A percentile compares a stretch with the other conserved stretches of the same genome.
phyloP scores from a whole-genome alignment of 2,888 invertebrate genomes.

The Dolichopus griseipennis region DNA sequence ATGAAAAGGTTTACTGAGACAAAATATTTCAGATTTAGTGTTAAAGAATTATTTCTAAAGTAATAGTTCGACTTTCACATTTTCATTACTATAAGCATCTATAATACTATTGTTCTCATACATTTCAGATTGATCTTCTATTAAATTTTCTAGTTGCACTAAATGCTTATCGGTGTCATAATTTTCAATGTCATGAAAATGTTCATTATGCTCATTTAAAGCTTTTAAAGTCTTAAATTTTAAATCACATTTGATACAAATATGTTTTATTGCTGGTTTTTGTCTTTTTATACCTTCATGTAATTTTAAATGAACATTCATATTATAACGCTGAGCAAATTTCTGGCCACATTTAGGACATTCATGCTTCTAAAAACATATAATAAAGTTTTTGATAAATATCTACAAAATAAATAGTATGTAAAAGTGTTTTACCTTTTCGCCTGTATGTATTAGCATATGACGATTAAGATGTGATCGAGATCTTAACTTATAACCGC shows the following conservation, averaged over 20 bases:
- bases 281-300: constrained; percentile 15
- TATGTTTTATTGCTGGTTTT: constrained; percentile 8
- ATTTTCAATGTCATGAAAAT: not conserved
- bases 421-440: constrained; percentile 8
- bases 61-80: not conserved
- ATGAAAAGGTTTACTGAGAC: too few relatives aligned
- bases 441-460: constrained; percentile 44
- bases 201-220: constrained; percentile 2
- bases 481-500: constrained; percentile 42
- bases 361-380: constrained; percentile 17
- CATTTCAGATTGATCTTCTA: not conserved
- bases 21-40: too few relatives aligned
- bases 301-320: constrained; percentile 18
- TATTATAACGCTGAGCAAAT: constrained; percentile 22
- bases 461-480: constrained; percentile 45
- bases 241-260: constrained; percentile 4
- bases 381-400: not conserved
- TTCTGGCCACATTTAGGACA: constrained; percentile 23
- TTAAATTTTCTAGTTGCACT: not conserved
- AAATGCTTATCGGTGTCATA: not conserved
- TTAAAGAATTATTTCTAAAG: not conserved
- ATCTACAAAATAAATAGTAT: not conserved
- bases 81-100: constrained; percentile 1
- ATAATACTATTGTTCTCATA: not conserved
- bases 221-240: not conserved